Conservation (phyloP, 1,140 invertebrate species). For the Nephila pilipes region DNA sequence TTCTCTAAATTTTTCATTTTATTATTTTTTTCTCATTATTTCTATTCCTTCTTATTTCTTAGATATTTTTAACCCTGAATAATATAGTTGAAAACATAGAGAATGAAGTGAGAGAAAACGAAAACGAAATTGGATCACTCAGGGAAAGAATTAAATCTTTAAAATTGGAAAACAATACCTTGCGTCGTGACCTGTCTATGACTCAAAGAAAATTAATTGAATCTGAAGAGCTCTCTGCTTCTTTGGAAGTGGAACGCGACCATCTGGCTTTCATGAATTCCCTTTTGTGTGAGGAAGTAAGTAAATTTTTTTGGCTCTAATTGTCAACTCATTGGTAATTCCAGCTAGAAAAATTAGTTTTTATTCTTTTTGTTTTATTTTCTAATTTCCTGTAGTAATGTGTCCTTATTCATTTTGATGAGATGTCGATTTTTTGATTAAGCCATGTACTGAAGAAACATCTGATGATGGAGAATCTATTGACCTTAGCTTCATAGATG, state of each 20-base stretch:
- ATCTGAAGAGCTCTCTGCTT: conserved; percentile 20
- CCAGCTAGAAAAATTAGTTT: not conserved
- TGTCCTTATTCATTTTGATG: conserved; percentile 7
- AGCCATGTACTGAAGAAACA: conserved; percentile 37
- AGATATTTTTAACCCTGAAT: conserved; percentile 59
- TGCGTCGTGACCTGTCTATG: conserved; percentile 42
- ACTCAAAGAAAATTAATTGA: conserved; percentile 43
- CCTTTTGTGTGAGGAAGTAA: conserved; percentile 29
- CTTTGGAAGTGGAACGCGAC: conserved; percentile 57
- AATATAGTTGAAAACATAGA: conserved; percentile 68
- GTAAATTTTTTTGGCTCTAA: not conserved
- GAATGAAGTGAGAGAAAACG: conserved; percentile 45
- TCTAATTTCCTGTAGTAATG: conserved; percentile 13
- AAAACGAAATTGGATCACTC: conserved; percentile 31
- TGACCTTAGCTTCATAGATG: conserved; percentile 63
- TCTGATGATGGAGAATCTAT: conserved; percentile 44
- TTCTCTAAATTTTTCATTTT: not conserved
- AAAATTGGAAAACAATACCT: conserved; percentile 62
- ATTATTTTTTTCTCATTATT: not conserved
- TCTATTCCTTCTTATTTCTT: not conserved
- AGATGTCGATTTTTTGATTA: conserved; percentile 11
- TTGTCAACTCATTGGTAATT: not conserved
- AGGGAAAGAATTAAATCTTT: conserved; percentile 49
- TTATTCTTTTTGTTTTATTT: conserved; percentile 7
- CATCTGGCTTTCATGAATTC: conserved; percentile 53